Evolutionary conservation across 2,797 vertebrate genomes (phyloP).

Genomic region (Gastrophryne carolinensis): DNA sequence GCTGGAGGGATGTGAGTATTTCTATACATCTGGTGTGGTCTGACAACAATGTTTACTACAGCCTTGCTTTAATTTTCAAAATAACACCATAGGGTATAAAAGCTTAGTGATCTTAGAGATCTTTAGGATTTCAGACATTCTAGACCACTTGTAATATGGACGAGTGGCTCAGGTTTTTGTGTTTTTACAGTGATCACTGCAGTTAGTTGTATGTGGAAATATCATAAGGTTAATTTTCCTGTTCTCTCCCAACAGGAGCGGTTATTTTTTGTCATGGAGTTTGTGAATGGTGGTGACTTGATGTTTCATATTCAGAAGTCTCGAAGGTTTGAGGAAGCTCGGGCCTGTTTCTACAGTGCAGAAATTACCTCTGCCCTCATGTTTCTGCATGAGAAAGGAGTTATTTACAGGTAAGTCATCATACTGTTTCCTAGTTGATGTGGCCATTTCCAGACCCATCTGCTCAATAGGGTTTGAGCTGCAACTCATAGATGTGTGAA

Average conservation of each 20-base stretch:
- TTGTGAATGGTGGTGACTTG: slow-evolving; percentile 93
- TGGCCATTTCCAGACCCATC: neutral
- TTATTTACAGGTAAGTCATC: slow-evolving; percentile 87
- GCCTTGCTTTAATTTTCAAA: no score
- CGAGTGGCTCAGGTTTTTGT: no score
- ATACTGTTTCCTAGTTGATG: neutral
- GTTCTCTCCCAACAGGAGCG: slow-evolving; percentile 65
- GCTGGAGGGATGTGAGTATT: no score
- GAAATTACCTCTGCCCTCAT: slow-evolving; percentile 96
- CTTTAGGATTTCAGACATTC: no score
- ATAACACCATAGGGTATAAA: no score
- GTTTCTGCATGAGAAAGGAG: slow-evolving; percentile 92
- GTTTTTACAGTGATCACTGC: neutral
- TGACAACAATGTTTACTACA: no score
- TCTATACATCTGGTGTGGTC: no score
- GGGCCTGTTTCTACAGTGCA: slow-evolving; percentile 91
- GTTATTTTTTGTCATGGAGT: slow-evolving; percentile 98
- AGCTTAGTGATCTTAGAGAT: no score
- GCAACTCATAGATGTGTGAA: no score
- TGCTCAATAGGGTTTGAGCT: neutral
- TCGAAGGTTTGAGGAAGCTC: slow-evolving; percentile 88
- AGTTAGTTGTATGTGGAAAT: neutral
- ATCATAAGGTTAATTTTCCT: neutral
- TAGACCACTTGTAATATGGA: no score
- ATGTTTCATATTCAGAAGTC: slow-evolving; percentile 99